phyloP scores from a whole-genome alignment of 2,888 invertebrate species.

The Dolichomitus sp. region DNA sequence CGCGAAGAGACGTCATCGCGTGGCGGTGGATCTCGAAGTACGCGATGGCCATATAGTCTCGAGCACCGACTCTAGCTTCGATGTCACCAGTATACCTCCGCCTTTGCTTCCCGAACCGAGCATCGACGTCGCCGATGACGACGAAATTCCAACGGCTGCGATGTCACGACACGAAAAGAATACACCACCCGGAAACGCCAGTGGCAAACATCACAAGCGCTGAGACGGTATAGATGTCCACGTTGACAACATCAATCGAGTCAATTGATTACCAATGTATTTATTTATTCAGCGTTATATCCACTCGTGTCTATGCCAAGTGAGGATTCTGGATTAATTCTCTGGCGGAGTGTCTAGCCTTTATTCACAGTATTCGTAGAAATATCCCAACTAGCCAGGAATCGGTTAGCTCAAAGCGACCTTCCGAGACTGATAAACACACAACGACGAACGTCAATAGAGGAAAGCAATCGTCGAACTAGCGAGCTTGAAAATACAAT shows the following conservation, averaged over 20 bases:
- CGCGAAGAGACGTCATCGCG: constrained; percentile 82
- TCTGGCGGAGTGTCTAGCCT: constrained; percentile 16
- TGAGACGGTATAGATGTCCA: not conserved
- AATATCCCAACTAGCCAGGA: constrained; percentile 43
- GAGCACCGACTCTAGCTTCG: constrained; percentile 91
- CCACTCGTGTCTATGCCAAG: not conserved
- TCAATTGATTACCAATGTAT: constrained; percentile 56
- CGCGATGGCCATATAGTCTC: constrained; percentile 85
- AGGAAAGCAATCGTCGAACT: constrained; percentile 64
- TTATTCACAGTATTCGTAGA: constrained; percentile 31
- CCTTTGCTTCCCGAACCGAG: constrained; percentile 90
- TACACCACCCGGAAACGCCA: constrained; percentile 21
- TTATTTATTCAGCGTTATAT: constrained; percentile 29
- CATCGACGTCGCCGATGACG: constrained; percentile 87
- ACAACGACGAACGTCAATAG: constrained; percentile 71
- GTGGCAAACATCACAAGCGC: constrained; percentile 44
- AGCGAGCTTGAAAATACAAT: constrained; percentile 44
- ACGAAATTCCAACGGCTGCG: constrained; percentile 70
- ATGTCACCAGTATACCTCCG: constrained; percentile 92
- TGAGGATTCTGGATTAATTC: not conserved
- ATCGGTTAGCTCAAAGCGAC: constrained; percentile 49
- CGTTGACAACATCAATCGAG: constrained; percentile 26
- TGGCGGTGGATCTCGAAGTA: constrained; percentile 84
- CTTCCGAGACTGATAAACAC: constrained; percentile 46
- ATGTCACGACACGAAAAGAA: constrained; percentile 2